phyloP scores from a whole-genome alignment of 2,797 vertebrate species.

The Margarornis squamiger region DNA sequence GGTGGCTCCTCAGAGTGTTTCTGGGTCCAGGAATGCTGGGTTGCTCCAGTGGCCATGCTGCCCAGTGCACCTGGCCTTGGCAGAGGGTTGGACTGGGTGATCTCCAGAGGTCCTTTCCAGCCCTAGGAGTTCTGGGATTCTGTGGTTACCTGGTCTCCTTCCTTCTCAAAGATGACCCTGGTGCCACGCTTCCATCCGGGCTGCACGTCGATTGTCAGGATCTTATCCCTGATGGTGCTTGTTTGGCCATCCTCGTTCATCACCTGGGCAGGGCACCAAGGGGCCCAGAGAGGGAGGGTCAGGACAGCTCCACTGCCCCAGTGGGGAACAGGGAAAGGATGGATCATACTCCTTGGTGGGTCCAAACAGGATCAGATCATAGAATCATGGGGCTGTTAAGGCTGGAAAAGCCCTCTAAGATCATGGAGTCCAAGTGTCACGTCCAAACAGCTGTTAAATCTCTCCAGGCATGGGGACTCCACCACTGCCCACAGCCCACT shows the following conservation, averaged over 20 bases:
- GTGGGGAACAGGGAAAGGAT: not conserved
- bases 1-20: not conserved
- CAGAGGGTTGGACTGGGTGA: too few species aligned
- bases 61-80: not conserved
- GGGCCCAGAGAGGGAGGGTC: not conserved
- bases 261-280: slow-evolving; percentile 73
- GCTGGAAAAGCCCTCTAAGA: not conserved
- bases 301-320: not conserved
- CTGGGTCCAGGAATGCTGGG: not conserved
- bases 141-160: slow-evolving; percentile 89
- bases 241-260: slow-evolving; percentile 89
- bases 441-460: too few species aligned
- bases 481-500: not conserved
- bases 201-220: slow-evolving; percentile 86
- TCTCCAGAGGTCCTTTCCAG: not conserved
- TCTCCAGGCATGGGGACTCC: not conserved
- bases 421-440: not conserved
- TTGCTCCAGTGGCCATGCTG: fast-evolving
- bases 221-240: slow-evolving; percentile 91
- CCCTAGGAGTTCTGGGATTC: fast-evolving
- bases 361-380: not conserved
- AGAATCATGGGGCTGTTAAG: not conserved
- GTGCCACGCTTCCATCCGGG: slow-evolving; percentile 91
- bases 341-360: not conserved
- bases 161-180: slow-evolving; percentile 85